Percentiles rank a stretch among this genome's conserved stretches.
Conservation (phyloP, 1,140 invertebrate species). For the Mesaphorura yosii region DNA sequence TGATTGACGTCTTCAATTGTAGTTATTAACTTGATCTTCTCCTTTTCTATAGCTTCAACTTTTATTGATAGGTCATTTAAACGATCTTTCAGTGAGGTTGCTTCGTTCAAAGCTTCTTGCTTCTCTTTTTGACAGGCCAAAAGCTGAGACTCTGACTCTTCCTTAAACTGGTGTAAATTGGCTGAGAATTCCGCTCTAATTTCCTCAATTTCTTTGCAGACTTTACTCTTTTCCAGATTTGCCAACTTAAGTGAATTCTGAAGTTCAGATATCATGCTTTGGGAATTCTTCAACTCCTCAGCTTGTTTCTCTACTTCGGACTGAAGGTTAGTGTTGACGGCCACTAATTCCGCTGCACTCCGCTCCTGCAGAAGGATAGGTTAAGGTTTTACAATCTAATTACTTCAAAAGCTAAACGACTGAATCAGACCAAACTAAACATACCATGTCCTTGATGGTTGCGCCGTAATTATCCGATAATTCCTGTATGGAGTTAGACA, state of each 20-base stretch:
- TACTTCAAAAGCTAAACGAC: neutral
- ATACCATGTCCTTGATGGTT: neutral
- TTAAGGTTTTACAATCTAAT: neutral
- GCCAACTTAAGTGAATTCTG: neutral
- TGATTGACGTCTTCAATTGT: too few species aligned
- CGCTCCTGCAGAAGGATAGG: neutral
- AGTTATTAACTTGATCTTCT: too few species aligned
- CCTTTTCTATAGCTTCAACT: too few species aligned
- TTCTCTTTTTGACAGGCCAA: too few species aligned
- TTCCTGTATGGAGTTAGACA: neutral
- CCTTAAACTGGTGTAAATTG: too few species aligned
- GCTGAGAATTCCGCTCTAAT: neutral
- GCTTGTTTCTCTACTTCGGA: neutral
- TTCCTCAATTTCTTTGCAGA: neutral
- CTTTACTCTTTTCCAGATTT: neutral
- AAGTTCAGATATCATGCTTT: neutral
- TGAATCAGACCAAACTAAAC: neutral
- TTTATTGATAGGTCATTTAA: too few species aligned
- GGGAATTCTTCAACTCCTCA: neutral
- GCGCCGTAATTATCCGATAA: neutral
- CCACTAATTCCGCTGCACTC: neutral
- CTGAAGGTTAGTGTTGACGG: neutral
- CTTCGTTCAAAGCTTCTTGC: too few species aligned
- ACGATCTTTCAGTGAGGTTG: too few species aligned
- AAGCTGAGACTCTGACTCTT: too few species aligned